Evolutionary conservation across 2,113 vertebrate genomes (phyloP).

Genomic region (Daubentonia madagascariensis): DNA sequence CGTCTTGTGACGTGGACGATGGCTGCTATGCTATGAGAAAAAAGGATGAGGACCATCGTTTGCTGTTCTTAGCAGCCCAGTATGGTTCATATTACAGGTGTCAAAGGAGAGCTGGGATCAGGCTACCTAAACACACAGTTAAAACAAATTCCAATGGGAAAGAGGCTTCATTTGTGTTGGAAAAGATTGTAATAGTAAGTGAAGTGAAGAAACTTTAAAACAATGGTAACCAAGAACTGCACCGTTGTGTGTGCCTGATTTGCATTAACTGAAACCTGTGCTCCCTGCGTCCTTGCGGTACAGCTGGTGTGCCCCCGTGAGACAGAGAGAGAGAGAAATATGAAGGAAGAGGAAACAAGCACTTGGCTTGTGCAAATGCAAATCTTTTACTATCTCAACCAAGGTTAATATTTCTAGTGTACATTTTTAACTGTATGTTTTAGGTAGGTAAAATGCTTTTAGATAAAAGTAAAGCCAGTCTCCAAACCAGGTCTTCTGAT

Average conservation of each 20-base stretch:
- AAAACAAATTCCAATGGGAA: background rate
- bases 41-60: background rate
- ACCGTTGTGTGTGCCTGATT: background rate
- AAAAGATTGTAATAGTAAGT: conserved; percentile 7
- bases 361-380: background rate
- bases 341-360: background rate
- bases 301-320: too few relatives aligned
- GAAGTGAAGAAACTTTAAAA: conserved; percentile 27
- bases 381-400: background rate
- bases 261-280: background rate
- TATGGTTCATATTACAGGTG: background rate
- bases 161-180: background rate
- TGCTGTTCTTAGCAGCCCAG: background rate
- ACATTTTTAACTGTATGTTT: background rate
- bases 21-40: background rate
- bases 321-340: background rate
- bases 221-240: background rate
- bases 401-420: background rate
- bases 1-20: background rate
- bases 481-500: background rate
- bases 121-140: background rate
- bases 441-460: background rate
- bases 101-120: background rate
- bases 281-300: background rate
- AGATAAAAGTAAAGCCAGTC: background rate